Evolutionary conservation across 1,140 invertebrate genomes (phyloP).

Genomic region (Mercenaria mercenaria): DNA sequence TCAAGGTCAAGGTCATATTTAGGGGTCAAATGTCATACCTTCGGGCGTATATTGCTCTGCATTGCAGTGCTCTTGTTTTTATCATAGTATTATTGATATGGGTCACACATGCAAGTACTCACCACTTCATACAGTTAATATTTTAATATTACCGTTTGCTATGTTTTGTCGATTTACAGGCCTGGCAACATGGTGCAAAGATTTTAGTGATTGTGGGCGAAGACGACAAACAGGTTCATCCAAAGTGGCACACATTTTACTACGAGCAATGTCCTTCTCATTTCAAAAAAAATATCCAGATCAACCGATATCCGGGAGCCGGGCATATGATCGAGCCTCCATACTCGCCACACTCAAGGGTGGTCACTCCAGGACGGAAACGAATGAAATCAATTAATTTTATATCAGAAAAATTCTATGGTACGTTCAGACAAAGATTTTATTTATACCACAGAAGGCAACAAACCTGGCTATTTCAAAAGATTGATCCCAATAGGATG

Average conservation of each 20-base stretch:
- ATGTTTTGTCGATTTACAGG: slow-evolving; percentile 32
- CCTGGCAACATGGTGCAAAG: slow-evolving; percentile 57
- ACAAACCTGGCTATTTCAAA: too few species aligned
- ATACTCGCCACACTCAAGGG: slow-evolving; percentile 60
- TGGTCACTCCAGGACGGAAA: neutral
- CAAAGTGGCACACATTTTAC: slow-evolving; percentile 10
- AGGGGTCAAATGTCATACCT: too few species aligned
- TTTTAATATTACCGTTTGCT: too few species aligned
- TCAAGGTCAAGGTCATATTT: too few species aligned
- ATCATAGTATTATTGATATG: too few species aligned
- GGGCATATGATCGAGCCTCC: slow-evolving; percentile 77
- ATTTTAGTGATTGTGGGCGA: slow-evolving; percentile 70
- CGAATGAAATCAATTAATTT: neutral
- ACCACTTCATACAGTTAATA: too few species aligned
- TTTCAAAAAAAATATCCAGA: slow-evolving; percentile 52
- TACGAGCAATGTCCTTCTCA: slow-evolving; percentile 43
- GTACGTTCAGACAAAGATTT: neutral
- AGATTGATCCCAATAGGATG: too few species aligned
- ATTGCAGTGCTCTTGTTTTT: too few species aligned
- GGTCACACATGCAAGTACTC: too few species aligned
- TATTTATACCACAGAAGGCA: too few species aligned
- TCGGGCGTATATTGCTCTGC: too few species aligned
- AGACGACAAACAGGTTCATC: slow-evolving; percentile 66
- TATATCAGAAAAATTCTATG: slow-evolving; percentile 41
- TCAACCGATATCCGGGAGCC: slow-evolving; percentile 67